A percentile compares a stretch with the other conserved stretches of the same genome.
Evolutionary conservation across 1,140 invertebrate species (phyloP).

Genomic region (Panulirus ornatus): DNA sequence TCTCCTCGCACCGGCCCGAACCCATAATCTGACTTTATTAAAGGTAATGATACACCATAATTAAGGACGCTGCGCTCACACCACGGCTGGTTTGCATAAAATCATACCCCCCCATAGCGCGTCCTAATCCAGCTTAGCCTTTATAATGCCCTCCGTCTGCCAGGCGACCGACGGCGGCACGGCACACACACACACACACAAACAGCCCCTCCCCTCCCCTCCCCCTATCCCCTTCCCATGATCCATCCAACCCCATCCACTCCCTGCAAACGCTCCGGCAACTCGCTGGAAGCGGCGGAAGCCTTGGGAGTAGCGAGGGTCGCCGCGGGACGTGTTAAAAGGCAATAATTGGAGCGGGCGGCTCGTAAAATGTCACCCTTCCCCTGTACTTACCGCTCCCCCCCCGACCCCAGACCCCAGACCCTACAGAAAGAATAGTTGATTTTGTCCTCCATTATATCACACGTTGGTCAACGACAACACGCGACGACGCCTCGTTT

Average conservation of each 20-base stretch:
- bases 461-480: slow-evolving; percentile 31
- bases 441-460: slow-evolving; percentile 42
- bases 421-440: slow-evolving; percentile 48
- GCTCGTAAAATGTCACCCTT: slow-evolving; percentile 27
- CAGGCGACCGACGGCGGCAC: too few species aligned
- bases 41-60: slow-evolving; percentile 34
- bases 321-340: slow-evolving; percentile 21
- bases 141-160: too few species aligned
- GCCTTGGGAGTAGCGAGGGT: background rate
- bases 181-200: too few species aligned
- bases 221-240: too few species aligned
- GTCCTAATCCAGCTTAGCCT: background rate
- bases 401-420: too few species aligned
- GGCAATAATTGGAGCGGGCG: slow-evolving; percentile 17
- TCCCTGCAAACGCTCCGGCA: too few species aligned
- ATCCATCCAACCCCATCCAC: too few species aligned
- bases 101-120: background rate
- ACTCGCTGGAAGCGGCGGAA: background rate
- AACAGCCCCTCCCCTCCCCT: too few species aligned
- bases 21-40: slow-evolving; percentile 32
- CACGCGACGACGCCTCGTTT: slow-evolving; percentile 23
- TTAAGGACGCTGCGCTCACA: slow-evolving; percentile 10
- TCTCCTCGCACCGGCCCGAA: background rate
- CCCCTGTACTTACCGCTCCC: slow-evolving; percentile 40
- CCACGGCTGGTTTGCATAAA: slow-evolving; percentile 13